Evolutionary conservation across 2,113 vertebrate species (phyloP).

Genomic region (Balaeniceps rex): DNA sequence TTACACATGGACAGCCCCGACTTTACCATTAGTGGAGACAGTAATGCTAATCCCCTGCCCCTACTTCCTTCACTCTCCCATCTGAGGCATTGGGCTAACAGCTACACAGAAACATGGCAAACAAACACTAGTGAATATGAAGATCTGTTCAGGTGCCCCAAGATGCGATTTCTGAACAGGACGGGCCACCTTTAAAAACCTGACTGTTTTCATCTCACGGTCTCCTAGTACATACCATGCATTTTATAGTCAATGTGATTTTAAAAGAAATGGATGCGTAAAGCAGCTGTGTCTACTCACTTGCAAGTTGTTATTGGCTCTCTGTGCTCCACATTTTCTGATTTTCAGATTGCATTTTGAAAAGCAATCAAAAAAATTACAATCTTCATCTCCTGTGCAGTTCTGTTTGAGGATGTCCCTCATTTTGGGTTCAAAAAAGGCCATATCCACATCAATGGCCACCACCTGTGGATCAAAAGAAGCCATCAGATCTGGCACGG

Average conservation of each 20-base stretch:
- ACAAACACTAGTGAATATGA: not conserved
- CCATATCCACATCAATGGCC: conserved; percentile 98
- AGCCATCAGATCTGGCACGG: not conserved
- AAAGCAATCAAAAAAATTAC: conserved; percentile 96
- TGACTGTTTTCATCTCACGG: not conserved
- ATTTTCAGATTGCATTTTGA: conserved; percentile 82
- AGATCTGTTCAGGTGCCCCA: not conserved
- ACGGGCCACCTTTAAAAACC: not conserved
- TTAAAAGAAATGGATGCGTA: not conserved
- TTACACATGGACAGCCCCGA: not conserved
- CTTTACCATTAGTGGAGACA: not conserved
- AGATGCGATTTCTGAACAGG: not conserved
- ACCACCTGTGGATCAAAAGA: conserved; percentile 82
- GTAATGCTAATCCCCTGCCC: not conserved
- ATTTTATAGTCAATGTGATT: not conserved
- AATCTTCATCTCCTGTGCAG: conserved; percentile 91
- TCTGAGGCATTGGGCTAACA: not conserved
- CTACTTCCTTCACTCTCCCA: not conserved
- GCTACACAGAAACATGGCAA: not conserved
- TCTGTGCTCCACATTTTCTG: conserved; percentile 79
- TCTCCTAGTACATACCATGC: not conserved
- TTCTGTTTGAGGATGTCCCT: conserved; percentile 93
- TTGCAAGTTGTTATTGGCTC: conserved; percentile 93
- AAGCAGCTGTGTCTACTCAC: conserved; percentile 67
- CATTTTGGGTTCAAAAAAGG: conserved; percentile 99